Evolutionary conservation across 2,888 invertebrate species (phyloP), one percentile per base, ranked within the genome.

Genomic region (Auanema sp.): DNA sequence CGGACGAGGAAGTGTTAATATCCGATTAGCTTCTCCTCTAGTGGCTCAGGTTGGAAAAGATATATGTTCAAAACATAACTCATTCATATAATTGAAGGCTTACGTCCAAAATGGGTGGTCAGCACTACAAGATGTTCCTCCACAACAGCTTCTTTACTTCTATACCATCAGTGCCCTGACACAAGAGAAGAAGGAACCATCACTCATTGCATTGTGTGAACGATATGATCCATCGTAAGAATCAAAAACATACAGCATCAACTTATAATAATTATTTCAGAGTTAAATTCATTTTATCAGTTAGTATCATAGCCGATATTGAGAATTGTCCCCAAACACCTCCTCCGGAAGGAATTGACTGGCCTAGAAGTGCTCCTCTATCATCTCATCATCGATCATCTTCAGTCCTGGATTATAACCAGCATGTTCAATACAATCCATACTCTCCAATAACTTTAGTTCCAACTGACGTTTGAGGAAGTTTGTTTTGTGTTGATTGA

Each of bases 21-120:
- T 93, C 65, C 91, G 92, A 84, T 93, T 95, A 84, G 90, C 91
- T 6, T 91, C 91, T 79, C 91, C 92, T 0, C 91, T 92, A 83
- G 88, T 90, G 0, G 78, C 78, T 2, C 72, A 74, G 64, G 68
- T 71, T 43, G 3, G 3, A 52, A 52, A 52, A 52, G 8, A 23
- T 10, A 10, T 16, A 1, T 14, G 4, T 14, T 12, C 14, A 54
- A 54, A 21, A 12, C 23, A 11, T 1, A 40, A n/a, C 41, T 16
- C 8, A 40, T 16, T 21, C 16, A 24, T 33, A n/a, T 23, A 12
- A 49, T 52, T 63, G 24, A 41, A 72, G 66, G 70, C 72, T 0
- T 76, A 76, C 41, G 74, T 75, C 23, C 77, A 74, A 25, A 81
- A 83, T 42, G 93, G 92, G 33, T 89, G 90, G 84, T 89, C 89